Percentiles rank a stretch among this genome's conserved stretches.
These are phyloP conservation scores for Bovichtus diacanthus DNA, from an alignment of 2,797 vertebrate genomes.

Conservation along the genomic window DNA sequence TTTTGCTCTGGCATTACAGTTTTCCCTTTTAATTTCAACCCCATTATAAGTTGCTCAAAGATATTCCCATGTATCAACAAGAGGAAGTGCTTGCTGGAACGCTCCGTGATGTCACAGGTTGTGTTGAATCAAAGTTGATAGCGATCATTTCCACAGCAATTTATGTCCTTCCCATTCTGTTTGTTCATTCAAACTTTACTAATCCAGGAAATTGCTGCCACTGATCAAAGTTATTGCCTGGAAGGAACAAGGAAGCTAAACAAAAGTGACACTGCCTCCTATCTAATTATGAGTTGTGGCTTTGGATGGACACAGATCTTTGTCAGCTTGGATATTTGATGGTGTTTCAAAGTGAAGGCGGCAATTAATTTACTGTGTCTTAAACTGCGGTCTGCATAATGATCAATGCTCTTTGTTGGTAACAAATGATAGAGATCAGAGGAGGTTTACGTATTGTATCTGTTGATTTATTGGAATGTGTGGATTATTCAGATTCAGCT, in stretches of 20 bases:
- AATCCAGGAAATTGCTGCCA: slow-evolving; percentile 73
- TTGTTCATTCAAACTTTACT: slow-evolving; percentile 55
- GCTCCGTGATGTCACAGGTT: slow-evolving; percentile 18
- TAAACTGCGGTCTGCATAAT: slow-evolving; percentile 4
- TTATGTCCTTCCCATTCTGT: slow-evolving; percentile 30
- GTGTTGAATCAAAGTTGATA: slow-evolving; percentile 53
- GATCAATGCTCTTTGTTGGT: slow-evolving; percentile 23
- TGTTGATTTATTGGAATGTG: slow-evolving; percentile 23
- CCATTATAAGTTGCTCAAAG: slow-evolving; percentile 10
- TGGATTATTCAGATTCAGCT: not conserved
- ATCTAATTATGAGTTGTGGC: slow-evolving; percentile 54
- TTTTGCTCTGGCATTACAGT: not conserved
- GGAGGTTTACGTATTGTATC: not conserved
- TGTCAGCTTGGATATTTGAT: slow-evolving; percentile 60
- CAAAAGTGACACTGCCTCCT: slow-evolving; percentile 50
- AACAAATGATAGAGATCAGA: slow-evolving; percentile 15
- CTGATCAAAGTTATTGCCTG: slow-evolving; percentile 71
- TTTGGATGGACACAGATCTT: slow-evolving; percentile 64
- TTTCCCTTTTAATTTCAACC: not conserved
- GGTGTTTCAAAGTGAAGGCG: slow-evolving; percentile 51
- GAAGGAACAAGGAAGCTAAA: slow-evolving; percentile 73
- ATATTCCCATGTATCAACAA: slow-evolving; percentile 30
- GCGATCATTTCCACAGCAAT: slow-evolving; percentile 46
- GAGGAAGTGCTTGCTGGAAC: slow-evolving; percentile 42
- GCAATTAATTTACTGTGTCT: slow-evolving; percentile 41